phyloP scores from a whole-genome alignment of 2,888 invertebrate species.

The Zygaena filipendulae region DNA sequence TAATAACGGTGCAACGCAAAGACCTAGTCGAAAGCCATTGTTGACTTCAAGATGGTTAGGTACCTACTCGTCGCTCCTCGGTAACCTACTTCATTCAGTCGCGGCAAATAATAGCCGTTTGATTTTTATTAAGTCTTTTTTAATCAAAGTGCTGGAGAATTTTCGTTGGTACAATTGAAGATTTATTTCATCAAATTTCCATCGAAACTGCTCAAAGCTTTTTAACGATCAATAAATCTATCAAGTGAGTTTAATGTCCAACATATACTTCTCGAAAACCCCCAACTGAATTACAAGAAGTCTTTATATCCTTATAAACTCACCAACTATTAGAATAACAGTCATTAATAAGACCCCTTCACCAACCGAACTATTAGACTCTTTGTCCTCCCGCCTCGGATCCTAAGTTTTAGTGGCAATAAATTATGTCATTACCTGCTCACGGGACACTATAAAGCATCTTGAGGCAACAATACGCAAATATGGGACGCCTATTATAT shows the following conservation, averaged over 20 bases:
- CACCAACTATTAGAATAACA: constrained; percentile 43
- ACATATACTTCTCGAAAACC: no score
- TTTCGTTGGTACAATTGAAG: no score
- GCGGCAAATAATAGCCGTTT: constrained; percentile 28
- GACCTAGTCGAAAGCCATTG: constrained; percentile 55
- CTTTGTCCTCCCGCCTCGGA: constrained; percentile 38
- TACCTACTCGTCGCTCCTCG: constrained; percentile 22
- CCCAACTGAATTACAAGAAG: no score
- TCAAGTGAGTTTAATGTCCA: no score
- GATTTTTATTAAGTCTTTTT: constrained; percentile 35
- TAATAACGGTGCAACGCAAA: constrained; percentile 68
- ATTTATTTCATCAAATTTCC: neutral
- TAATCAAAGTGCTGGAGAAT: neutral
- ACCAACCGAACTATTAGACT: constrained; percentile 35
- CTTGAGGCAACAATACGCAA: constrained; percentile 57
- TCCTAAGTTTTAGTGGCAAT: constrained; percentile 43
- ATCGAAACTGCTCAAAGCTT: no score
- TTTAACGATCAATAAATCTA: no score
- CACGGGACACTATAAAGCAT: constrained; percentile 40
- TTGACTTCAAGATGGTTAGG: constrained; percentile 55
- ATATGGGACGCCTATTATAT: constrained; percentile 51
- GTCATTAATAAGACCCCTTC: constrained; percentile 24
- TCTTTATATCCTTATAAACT: no score
- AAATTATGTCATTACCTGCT: constrained; percentile 63
- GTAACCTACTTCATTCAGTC: constrained; percentile 11